Base-by-base conservation (phyloP, 2,113 vertebrate genomes). In the Amblyornis subalaris region DNA sequence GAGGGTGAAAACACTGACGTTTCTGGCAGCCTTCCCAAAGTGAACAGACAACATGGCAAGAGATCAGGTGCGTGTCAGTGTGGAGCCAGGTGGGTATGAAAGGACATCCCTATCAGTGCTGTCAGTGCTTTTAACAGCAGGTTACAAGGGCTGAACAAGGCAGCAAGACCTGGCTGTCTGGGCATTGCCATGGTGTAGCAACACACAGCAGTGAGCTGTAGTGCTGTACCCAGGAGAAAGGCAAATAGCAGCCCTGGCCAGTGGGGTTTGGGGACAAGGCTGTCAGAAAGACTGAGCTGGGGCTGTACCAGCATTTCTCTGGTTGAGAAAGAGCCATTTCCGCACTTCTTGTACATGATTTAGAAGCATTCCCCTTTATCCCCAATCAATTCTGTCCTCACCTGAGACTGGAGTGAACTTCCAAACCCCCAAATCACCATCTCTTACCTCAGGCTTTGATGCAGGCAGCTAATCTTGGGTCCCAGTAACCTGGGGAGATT, bases 341-440 rank as follows among this genome's bases (percentile, higher is more conserved):
- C 65, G 33, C 21, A 73, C 29, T 64, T 85, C 19, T 65, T 53
- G 19, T 31, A 57, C 19, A 19, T 3, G 26, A 72, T 69, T 89
- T 65, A 58, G 54, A 64, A 70, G 38, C 0, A 0, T n/a, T 65
- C 12, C 9, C 14, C 12, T 69, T 72, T 76, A 69, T 55, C 20
- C 29, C 51, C 20, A 60, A 23, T 44, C 6, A 8, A 28, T 19
- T 81, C 0, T 0, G 4, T 50, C 38, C 62, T 25, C 11, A 51
- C 7, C 12, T 1, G 14, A 44, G 26, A n/a, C 26, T 48, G 28
- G n/a, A 90, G 16, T 29, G 40, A 81, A 24, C 8, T 65, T 50
- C 22, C 65, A 89, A 40, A 1, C 7, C 22, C 25, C 1, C 2
- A 6, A 0, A 8, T 40, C 14, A 22, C 28, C 15, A 20, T 45